Percentiles rank a stretch among this genome's conserved stretches.
phyloP scores from a whole-genome alignment of 2,888 invertebrate genomes.

The Amphipoea oculea region DNA sequence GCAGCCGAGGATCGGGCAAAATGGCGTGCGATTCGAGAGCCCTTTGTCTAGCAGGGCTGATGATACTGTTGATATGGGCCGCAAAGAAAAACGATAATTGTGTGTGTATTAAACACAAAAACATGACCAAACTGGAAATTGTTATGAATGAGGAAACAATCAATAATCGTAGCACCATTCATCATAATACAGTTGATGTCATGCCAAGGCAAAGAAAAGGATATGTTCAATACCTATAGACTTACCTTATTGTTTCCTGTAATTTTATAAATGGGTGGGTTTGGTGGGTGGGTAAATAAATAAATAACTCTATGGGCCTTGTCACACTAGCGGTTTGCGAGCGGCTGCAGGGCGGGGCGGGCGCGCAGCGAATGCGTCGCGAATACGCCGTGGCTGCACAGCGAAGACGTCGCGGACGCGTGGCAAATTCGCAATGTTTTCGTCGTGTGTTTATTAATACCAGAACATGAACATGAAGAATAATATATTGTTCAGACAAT shows the following conservation, averaged over 20 bases:
- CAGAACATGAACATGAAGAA: too few species aligned
- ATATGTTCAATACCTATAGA: not conserved
- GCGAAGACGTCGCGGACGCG: too few species aligned
- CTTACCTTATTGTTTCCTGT: not conserved
- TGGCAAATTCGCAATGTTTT: too few species aligned
- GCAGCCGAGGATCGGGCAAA: not conserved
- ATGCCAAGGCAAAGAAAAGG: not conserved
- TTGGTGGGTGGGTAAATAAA: too few species aligned
- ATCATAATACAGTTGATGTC: not conserved
- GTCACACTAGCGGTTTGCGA: too few species aligned
- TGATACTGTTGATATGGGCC: not conserved
- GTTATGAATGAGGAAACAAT: not conserved
- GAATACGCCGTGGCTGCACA: too few species aligned
- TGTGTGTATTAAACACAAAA: not conserved
- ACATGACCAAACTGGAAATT: not conserved
- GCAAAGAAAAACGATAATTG: not conserved
- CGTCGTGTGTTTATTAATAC: not conserved
- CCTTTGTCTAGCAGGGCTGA: not conserved
- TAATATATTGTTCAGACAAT: too few species aligned
- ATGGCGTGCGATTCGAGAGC: not conserved
- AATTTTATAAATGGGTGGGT: too few species aligned
- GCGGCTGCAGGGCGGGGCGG: too few species aligned
- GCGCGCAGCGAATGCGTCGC: too few species aligned
- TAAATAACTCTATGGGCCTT: too few species aligned
- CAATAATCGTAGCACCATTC: slow-evolving; percentile 1